Percentiles rank a stretch among this genome's conserved stretches.
Evolutionary conservation across 2,113 vertebrate genomes (phyloP).

Genomic region (Phocoena sinus): DNA sequence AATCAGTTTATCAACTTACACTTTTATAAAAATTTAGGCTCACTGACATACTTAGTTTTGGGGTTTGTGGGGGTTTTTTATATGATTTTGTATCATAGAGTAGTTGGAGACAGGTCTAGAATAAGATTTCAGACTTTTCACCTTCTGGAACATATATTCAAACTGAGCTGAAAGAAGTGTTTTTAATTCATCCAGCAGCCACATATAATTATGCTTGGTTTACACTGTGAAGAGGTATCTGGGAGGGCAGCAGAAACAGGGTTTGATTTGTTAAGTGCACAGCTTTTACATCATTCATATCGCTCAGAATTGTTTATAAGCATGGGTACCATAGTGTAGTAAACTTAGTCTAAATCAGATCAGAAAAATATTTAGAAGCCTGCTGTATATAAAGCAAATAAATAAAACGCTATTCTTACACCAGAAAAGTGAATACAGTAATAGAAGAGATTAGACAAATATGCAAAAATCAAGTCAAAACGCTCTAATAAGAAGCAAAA

Average conservation of each 20-base stretch:
- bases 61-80: background rate
- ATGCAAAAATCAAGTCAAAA: conserved; percentile 1
- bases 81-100: background rate
- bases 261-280: background rate
- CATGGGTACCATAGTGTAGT: background rate
- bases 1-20: background rate
- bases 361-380: background rate
- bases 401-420: background rate
- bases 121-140: background rate
- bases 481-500: background rate
- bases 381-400: background rate
- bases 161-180: background rate
- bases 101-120: background rate
- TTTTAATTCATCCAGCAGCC: background rate
- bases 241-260: background rate
- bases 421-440: background rate
- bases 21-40: background rate
- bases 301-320: background rate
- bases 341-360: background rate
- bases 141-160: background rate
- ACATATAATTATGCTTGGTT: background rate
- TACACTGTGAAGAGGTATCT: background rate
- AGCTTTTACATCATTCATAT: background rate
- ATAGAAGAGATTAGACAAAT: background rate
- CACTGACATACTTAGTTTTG: background rate